Evolutionary conservation across 2,888 invertebrate genomes (phyloP).

Genomic region (Eristalinus sepulchralis): DNA sequence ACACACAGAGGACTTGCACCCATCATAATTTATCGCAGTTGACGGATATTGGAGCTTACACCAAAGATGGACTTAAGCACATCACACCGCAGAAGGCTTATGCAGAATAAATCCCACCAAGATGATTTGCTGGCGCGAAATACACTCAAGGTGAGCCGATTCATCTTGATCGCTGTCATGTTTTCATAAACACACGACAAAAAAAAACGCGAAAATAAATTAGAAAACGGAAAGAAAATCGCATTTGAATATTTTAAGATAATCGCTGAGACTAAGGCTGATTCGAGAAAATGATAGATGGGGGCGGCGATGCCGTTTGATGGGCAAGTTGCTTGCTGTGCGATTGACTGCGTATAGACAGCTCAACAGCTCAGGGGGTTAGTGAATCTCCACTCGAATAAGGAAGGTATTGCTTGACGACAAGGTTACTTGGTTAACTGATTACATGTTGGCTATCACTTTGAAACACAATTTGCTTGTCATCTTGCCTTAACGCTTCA

Average conservation of each 20-base stretch:
- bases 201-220: neutral
- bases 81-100: neutral
- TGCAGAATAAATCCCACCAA: constrained; percentile 40
- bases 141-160: constrained; percentile 44
- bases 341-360: neutral
- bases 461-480: neutral
- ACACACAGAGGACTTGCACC: too few relatives aligned
- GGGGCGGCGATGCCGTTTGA: neutral
- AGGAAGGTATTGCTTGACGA: neutral
- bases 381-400: neutral
- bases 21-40: neutral
- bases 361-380: neutral
- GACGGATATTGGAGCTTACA: too few relatives aligned
- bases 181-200: neutral
- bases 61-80: neutral
- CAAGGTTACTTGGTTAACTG: neutral
- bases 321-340: neutral
- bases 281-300: neutral
- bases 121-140: constrained; percentile 36
- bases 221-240: constrained; percentile 13
- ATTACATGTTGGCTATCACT: neutral
- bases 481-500: too few relatives aligned
- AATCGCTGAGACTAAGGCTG: constrained; percentile 11
- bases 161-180: constrained; percentile 45
- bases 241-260: constrained; percentile 14